Base-by-base conservation (phyloP, 1,140 invertebrate genomes). In the Drosophila elegans region DNA sequence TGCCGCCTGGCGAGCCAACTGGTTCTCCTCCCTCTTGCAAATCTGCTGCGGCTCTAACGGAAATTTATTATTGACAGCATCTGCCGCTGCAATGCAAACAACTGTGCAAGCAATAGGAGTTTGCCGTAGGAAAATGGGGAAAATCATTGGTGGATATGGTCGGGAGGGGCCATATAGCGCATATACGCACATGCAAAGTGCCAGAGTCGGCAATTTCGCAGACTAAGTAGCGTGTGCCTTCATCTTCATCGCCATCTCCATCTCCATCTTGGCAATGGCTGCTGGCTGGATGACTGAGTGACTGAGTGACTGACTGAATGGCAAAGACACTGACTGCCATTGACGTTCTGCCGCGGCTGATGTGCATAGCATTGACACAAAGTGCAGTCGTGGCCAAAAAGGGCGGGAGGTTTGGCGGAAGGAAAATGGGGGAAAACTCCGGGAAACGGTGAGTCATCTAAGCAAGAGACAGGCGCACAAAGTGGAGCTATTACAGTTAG, bases 31-130 rank as follows among this genome's bases (percentile, higher is more conserved):
- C 66, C 54, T 71, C 67, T 64, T 68, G 78, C 71, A 85, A 91
- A 91, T 91, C 84, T 91, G 84, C 89, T 89, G 78, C 81, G 79
- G 84, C 84, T 88, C 80, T 82, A 85, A 75, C 89, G 89, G 89
- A 91, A 91, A 91, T 91, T 91, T 91, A 91, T 89, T 89, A 91
- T 89, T 89, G 84, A 88, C 84, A 88, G 85, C 84, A 88, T 86
- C 84, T 88, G 84, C 84, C 76, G 84, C 77, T 88, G 83, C 80
- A 86, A 86, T 88, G 83, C 83, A 86, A 86, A 88, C 83, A 86
- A 86, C 78, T 80, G 52, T 57, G 68, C 64, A 72, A 71, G 41
- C 51, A 32, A 6, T 6, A 74, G 69, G 51, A 55, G 61, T 74
- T 80, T 64, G 59, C 53, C 41, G 25, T 21, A 44, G 60, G 55